These are phyloP conservation scores for Physella acuta DNA, from an alignment of 1,140 invertebrate genomes.

Conservation along the genomic window DNA sequence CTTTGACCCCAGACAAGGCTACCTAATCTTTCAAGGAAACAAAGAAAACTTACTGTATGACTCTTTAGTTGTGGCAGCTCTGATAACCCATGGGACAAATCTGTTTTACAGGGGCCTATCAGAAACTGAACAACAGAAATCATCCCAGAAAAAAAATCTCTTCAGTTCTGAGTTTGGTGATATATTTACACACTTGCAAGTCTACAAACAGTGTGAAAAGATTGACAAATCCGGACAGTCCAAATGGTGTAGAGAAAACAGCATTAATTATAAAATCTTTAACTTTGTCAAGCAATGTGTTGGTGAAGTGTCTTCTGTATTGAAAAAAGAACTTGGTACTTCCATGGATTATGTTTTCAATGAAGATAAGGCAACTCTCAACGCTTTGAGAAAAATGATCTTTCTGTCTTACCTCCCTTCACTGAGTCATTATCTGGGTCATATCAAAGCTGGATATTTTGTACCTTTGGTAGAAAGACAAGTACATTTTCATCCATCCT, in stretches of 20 bases:
- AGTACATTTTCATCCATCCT: slow-evolving; percentile 48
- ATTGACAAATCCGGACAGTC: slow-evolving; percentile 28
- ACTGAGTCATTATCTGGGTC: slow-evolving; percentile 43
- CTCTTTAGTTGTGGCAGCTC: slow-evolving; percentile 45
- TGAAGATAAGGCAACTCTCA: slow-evolving; percentile 19
- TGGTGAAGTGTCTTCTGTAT: slow-evolving; percentile 34
- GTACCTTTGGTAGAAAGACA: slow-evolving; percentile 31
- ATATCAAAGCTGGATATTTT: slow-evolving; percentile 46
- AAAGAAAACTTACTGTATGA: slow-evolving; percentile 66
- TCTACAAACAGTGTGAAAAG: slow-evolving; percentile 68
- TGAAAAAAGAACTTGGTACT: slow-evolving; percentile 39
- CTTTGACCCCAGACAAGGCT: slow-evolving; percentile 44
- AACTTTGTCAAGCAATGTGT: slow-evolving; percentile 38
- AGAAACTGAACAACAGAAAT: slow-evolving; percentile 68
- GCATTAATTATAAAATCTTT: slow-evolving; percentile 47
- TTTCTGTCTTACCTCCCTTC: slow-evolving; percentile 34
- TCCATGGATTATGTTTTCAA: slow-evolving; percentile 33
- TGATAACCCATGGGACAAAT: slow-evolving; percentile 31
- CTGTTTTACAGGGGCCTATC: slow-evolving; percentile 43
- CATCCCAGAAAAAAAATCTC: slow-evolving; percentile 72
- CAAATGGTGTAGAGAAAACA: slow-evolving; percentile 46
- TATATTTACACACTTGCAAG: slow-evolving; percentile 86
- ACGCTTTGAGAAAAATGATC: slow-evolving; percentile 32
- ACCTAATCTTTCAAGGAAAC: slow-evolving; percentile 37
- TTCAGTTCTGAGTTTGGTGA: slow-evolving; percentile 78